Evolutionary conservation across 1,140 invertebrate genomes (phyloP).

Genomic region (Aphidius gifuensis): DNA sequence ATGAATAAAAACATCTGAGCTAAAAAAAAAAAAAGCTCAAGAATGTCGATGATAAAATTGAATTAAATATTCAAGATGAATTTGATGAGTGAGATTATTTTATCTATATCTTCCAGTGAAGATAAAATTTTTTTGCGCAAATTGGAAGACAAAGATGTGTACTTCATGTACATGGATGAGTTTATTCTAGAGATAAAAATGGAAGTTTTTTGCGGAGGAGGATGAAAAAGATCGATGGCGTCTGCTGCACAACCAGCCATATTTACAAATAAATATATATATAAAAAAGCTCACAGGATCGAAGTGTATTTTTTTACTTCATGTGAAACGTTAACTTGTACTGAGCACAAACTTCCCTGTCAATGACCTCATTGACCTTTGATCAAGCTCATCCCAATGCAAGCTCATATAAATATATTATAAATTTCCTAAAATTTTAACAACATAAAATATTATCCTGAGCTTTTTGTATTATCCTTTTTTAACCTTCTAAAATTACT

Average conservation of each 20-base stretch:
- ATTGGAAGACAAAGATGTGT: not conserved
- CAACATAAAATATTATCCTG: not conserved
- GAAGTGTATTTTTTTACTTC: conserved; percentile 12
- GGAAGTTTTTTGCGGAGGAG: conserved; percentile 17
- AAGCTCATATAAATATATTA: conserved; percentile 31
- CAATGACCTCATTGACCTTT: not conserved
- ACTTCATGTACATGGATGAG: not conserved
- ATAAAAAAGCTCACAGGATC: not conserved
- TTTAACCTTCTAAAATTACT: too few species aligned
- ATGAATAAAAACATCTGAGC: too few species aligned
- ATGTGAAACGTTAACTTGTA: conserved; percentile 12
- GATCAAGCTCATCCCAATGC: not conserved
- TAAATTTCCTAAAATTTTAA: conserved; percentile 24
- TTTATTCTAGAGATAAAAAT: not conserved
- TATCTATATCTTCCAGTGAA: not conserved
- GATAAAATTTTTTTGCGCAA: not conserved
- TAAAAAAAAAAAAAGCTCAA: too few species aligned
- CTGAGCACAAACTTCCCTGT: too few species aligned
- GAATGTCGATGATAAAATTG: too few species aligned
- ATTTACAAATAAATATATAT: conserved; percentile 5
- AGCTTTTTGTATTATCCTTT: too few species aligned
- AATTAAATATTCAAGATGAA: not conserved
- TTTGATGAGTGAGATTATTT: not conserved
- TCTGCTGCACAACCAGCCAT: conserved; percentile 21
- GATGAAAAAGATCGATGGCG: conserved; percentile 24